Percentiles rank a stretch among this genome's conserved stretches.
phyloP scores from a whole-genome alignment of 2,113 vertebrate species.

The Syrrhaptes paradoxus region DNA sequence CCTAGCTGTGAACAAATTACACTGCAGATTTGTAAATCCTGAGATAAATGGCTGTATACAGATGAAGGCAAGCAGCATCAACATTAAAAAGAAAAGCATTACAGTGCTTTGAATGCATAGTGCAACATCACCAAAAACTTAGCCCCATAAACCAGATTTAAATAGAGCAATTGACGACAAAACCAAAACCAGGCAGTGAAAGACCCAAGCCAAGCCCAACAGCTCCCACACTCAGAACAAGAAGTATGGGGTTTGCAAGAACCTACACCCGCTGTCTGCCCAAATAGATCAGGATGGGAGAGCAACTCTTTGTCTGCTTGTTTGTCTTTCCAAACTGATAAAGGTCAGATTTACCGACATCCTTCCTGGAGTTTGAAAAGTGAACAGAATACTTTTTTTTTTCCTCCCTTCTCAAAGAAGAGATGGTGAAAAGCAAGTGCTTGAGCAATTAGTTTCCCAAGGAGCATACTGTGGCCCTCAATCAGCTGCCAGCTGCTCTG shows the following conservation, averaged over 20 bases:
- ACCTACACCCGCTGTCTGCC: background rate
- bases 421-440: background rate
- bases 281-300: background rate
- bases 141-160: background rate
- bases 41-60: background rate
- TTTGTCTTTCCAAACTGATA: background rate
- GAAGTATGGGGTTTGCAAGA: background rate
- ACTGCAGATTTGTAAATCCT: conserved; percentile 25
- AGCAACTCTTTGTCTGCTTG: background rate
- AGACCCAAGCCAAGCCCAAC: background rate
- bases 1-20: conserved; percentile 17
- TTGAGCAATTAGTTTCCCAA: background rate
- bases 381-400: background rate
- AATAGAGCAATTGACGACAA: background rate
- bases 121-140: background rate
- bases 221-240: background rate
- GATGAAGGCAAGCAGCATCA: background rate
- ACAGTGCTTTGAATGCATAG: background rate
- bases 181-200: background rate
- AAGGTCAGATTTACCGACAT: background rate
- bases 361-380: background rate
- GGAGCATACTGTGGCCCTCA: background rate
- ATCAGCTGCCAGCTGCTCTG: background rate
- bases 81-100: conserved; percentile 20
- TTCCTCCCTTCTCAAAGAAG: background rate